A percentile compares a stretch with the other conserved stretches of the same genome.
These are phyloP conservation scores for Rugalucina vietnamica DNA, from an alignment of 2,888 invertebrate genomes.

Conservation along the genomic window DNA sequence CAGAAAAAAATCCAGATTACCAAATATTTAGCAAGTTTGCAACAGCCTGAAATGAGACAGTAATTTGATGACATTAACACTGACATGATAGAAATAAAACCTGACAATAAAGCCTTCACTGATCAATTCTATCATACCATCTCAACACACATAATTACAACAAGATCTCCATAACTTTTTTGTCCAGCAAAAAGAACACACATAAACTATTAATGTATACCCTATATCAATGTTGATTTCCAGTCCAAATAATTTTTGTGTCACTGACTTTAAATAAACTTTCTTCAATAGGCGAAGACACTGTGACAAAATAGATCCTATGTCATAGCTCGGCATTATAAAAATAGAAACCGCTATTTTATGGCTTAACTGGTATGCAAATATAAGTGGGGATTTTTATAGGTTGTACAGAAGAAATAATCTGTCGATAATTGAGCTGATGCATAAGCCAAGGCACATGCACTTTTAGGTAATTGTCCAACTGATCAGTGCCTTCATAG, in stretches of 20 bases:
- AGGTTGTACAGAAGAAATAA: too few relatives aligned
- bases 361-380: too few relatives aligned
- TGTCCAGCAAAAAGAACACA: too few relatives aligned
- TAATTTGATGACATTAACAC: neutral
- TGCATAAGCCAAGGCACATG: too few relatives aligned
- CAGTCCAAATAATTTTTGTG: neutral
- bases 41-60: neutral
- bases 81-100: neutral
- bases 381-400: too few relatives aligned
- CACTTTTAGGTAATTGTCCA: too few relatives aligned
- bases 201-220: neutral
- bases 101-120: neutral
- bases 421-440: too few relatives aligned
- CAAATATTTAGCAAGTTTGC: too few relatives aligned
- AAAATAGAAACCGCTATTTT: neutral
- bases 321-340: neutral
- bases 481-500: too few relatives aligned
- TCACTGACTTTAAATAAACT: neutral
- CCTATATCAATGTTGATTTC: too few relatives aligned
- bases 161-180: neutral
- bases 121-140: neutral
- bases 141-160: too few relatives aligned
- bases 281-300: neutral
- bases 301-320: slow-evolving; percentile 5
- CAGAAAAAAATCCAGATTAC: too few relatives aligned